These are phyloP conservation scores for Orientallactaga sibirica DNA, from an alignment of 2,797 vertebrate species.

Conservation along the genomic window DNA sequence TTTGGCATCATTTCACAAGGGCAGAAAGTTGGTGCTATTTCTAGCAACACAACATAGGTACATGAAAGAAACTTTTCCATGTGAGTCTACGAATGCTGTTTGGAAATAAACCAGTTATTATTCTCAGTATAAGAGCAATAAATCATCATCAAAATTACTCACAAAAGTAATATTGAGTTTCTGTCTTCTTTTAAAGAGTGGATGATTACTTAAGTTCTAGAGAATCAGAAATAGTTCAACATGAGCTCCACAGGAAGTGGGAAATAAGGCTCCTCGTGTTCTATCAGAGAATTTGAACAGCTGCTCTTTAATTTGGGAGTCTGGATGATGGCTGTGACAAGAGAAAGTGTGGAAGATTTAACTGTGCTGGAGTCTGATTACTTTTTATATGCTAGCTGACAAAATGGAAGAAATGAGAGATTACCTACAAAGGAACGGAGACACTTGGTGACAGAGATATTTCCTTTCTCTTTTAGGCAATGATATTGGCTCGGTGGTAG, in stretches of 20 bases:
- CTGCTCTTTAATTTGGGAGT: slow-evolving; percentile 76
- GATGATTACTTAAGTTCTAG: slow-evolving; percentile 66
- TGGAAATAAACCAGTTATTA: slow-evolving; percentile 23
- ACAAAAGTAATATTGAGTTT: slow-evolving; percentile 19
- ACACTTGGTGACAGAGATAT: not conserved
- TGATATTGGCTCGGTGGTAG: not conserved
- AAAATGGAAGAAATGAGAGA: slow-evolving; percentile 39
- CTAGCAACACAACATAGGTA: slow-evolving; percentile 25
- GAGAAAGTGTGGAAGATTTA: slow-evolving; percentile 42
- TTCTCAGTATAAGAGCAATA: slow-evolving; percentile 39
- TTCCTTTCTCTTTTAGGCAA: not conserved
- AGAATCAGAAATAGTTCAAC: slow-evolving; percentile 78
- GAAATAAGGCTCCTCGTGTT: slow-evolving; percentile 57
- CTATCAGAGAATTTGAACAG: slow-evolving; percentile 68
- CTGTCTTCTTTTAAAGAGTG: slow-evolving; percentile 64
- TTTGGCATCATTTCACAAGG: slow-evolving; percentile 24
- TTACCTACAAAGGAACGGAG: not conserved
- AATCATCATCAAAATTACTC: slow-evolving; percentile 40
- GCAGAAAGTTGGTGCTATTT: slow-evolving; percentile 51
- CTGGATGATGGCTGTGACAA: slow-evolving; percentile 61
- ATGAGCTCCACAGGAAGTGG: slow-evolving; percentile 67
- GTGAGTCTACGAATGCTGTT: slow-evolving; percentile 32
- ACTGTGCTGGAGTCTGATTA: slow-evolving; percentile 33
- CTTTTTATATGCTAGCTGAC: slow-evolving; percentile 39
- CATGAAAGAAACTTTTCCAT: not conserved